A percentile compares a stretch with the other conserved stretches of the same genome.
Evolutionary conservation across 1,140 invertebrate species (phyloP).

Genomic region (Cherax quadricarinatus): DNA sequence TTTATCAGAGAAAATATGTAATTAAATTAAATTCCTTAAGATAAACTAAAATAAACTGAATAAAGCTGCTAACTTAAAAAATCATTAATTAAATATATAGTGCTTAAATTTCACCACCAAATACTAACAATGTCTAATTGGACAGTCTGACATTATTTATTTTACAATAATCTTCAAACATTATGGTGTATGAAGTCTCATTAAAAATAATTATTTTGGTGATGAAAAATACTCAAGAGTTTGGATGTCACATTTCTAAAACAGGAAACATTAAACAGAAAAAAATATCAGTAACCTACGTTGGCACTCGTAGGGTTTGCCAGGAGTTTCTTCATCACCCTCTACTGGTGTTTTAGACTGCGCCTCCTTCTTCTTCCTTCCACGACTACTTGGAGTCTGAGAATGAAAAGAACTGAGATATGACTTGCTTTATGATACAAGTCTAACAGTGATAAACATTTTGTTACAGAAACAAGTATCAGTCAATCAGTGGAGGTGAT

Average conservation of each 20-base stretch:
- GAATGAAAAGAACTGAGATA: background rate
- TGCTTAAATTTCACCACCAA: background rate
- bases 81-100: no score
- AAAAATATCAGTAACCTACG: slow-evolving; percentile 37
- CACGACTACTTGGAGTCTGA: slow-evolving; percentile 51
- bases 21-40: no score
- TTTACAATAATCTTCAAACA: background rate
- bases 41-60: no score
- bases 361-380: slow-evolving; percentile 49
- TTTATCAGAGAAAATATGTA: no score
- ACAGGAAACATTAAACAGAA: background rate
- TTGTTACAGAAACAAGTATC: no score
- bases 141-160: background rate
- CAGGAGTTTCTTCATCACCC: slow-evolving; percentile 61
- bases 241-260: slow-evolving; percentile 21
- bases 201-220: background rate
- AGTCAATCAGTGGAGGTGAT: no score
- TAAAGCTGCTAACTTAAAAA: no score
- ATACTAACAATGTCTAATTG: background rate
- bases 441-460: no score
- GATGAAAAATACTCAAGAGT: background rate
- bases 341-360: slow-evolving; percentile 27
- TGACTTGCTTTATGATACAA: no score
- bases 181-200: background rate
- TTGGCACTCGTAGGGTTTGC: slow-evolving; percentile 64